phyloP scores from a whole-genome alignment of 2,113 vertebrate species.

The Isurus oxyrinchus region DNA sequence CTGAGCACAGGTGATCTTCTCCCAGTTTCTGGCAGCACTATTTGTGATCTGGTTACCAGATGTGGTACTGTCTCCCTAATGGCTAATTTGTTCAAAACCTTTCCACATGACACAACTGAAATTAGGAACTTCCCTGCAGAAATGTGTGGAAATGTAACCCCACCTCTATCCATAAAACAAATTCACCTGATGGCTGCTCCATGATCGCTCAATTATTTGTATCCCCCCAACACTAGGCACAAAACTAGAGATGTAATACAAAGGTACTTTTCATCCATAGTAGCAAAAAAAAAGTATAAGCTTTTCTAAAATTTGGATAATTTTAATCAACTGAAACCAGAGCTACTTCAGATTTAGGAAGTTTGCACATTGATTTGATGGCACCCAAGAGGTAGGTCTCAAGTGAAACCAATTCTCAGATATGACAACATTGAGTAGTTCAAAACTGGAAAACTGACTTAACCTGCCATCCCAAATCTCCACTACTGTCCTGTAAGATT shows the following conservation, averaged over 20 bases:
- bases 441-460: neutral
- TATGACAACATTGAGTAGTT: neutral
- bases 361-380: neutral
- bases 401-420: neutral
- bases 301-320: neutral
- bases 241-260: neutral
- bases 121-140: neutral
- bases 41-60: neutral
- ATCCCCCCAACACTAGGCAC: neutral
- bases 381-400: neutral
- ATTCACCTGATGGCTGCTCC: neutral
- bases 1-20: neutral
- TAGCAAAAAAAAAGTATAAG: neutral
- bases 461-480: neutral
- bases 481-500: too few relatives aligned
- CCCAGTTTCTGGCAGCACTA: neutral
- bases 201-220: neutral
- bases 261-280: neutral
- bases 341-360: too few relatives aligned
- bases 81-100: neutral
- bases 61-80: neutral
- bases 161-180: neutral
- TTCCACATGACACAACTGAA: too few relatives aligned
- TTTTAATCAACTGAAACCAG: neutral
- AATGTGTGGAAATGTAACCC: neutral